These are phyloP conservation scores for Valencia hispanica DNA, from an alignment of 2,797 vertebrate species.

Conservation along the genomic window DNA sequence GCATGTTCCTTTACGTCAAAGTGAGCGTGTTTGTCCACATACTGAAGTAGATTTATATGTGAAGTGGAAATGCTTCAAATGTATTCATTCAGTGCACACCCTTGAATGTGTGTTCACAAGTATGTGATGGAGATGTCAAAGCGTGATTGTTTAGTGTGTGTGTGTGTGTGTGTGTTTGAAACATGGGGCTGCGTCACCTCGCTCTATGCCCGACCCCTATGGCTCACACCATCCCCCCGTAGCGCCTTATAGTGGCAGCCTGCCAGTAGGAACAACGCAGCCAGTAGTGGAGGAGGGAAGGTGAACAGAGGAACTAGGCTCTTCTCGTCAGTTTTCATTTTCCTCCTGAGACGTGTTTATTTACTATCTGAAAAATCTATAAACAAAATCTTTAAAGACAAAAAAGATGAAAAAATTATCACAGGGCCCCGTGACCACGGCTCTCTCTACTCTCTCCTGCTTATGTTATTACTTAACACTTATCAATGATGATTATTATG, in stretches of 20 bases:
- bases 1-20: too few species aligned
- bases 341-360: slow-evolving; percentile 96
- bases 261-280: slow-evolving; percentile 86
- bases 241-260: slow-evolving; percentile 92
- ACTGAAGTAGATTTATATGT: slow-evolving; percentile 53
- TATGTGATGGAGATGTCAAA: slow-evolving; percentile 34
- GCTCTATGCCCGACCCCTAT: slow-evolving; percentile 79
- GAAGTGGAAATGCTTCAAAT: slow-evolving; percentile 43
- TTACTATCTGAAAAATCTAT: slow-evolving; percentile 95
- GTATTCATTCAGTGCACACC: slow-evolving; percentile 59
- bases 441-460: slow-evolving; percentile 89
- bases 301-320: slow-evolving; percentile 95
- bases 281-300: slow-evolving; percentile 89
- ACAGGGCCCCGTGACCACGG: slow-evolving; percentile 90
- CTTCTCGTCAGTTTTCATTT: slow-evolving; percentile 93
- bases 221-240: slow-evolving; percentile 85
- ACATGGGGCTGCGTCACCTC: slow-evolving; percentile 80
- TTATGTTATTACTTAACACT: slow-evolving; percentile 92
- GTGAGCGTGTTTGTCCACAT: too few species aligned
- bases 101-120: slow-evolving; percentile 45
- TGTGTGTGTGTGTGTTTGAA: slow-evolving; percentile 79
- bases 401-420: slow-evolving; percentile 91
- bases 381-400: slow-evolving; percentile 86
- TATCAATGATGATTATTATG: slow-evolving; percentile 88
- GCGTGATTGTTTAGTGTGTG: slow-evolving; percentile 54